Evolutionary conservation across 35 echinoderm and acorn worm genomes (phyloP).

Genomic region (Anneissia japonica): DNA sequence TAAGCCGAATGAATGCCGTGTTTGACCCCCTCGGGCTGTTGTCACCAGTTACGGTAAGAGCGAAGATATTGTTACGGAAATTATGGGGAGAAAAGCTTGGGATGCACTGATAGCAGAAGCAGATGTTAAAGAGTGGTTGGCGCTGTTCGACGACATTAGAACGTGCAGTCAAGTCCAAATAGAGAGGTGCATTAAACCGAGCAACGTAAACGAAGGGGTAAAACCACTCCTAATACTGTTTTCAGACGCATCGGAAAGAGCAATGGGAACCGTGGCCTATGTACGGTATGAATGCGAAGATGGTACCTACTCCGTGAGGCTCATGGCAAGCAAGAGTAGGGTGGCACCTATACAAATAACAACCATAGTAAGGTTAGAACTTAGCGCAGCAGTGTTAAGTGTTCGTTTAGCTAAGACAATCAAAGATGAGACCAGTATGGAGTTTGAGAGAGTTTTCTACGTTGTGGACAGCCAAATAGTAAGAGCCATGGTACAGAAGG

Average conservation of each 20-base stretch:
- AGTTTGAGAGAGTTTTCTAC: constrained; percentile 25
- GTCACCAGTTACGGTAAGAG: constrained; percentile 38
- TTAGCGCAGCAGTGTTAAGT: constrained; percentile 40
- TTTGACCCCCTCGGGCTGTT: constrained; percentile 33
- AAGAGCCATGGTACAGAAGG: constrained; percentile 43
- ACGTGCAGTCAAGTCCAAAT: background rate
- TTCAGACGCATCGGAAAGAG: constrained; percentile 56
- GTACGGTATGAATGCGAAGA: background rate
- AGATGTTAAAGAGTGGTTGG: constrained; percentile 6
- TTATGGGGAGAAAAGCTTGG: constrained; percentile 49
- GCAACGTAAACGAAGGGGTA: background rate
- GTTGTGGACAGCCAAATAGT: constrained; percentile 62
- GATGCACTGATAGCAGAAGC: constrained; percentile 22
- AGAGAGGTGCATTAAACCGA: constrained; percentile 31
- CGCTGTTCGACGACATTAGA: constrained; percentile 27
- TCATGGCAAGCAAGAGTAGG: background rate
- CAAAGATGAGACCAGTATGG: constrained; percentile 20
- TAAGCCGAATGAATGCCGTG: constrained; percentile 19
- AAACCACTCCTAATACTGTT: constrained; percentile 20
- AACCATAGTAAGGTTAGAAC: constrained; percentile 42
- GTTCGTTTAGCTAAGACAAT: constrained; percentile 15
- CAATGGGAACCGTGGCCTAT: constrained; percentile 33
- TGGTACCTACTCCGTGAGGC: background rate
- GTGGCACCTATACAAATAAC: constrained; percentile 43
- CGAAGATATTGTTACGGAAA: constrained; percentile 43